Percentiles rank a stretch among this genome's conserved stretches.
These are phyloP conservation scores for Ormyrus pomaceus DNA, from an alignment of 2,888 invertebrate genomes.

Conservation along the genomic window DNA sequence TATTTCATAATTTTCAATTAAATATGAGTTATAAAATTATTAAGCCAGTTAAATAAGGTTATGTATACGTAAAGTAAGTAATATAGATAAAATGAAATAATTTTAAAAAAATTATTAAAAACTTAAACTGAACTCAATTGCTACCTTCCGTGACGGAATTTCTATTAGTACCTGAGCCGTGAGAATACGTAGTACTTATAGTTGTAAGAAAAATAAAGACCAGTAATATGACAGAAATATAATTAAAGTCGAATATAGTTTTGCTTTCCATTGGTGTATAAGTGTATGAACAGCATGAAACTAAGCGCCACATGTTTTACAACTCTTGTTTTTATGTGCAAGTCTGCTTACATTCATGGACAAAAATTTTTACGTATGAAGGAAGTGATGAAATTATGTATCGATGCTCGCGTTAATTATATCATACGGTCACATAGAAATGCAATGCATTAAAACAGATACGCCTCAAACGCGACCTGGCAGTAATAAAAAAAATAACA, in stretches of 20 bases:
- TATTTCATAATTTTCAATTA: no score
- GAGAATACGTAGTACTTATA: conserved; percentile 26
- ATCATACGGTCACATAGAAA: conserved; percentile 27
- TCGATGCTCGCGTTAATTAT: not conserved
- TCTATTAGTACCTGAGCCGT: conserved; percentile 15
- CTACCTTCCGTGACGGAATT: conserved; percentile 29
- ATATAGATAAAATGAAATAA: not conserved
- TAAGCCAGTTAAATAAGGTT: conserved; percentile 1
- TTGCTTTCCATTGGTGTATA: conserved; percentile 32
- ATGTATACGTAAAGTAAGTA: not conserved
- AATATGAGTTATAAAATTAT: not conserved
- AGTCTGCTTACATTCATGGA: conserved; percentile 25
- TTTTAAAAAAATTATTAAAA: conserved; percentile 8
- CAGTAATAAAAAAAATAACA: not conserved
- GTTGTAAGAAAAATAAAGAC: conserved; percentile 32
- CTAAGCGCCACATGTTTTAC: conserved; percentile 20
- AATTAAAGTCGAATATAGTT: conserved; percentile 23
- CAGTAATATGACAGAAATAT: conserved; percentile 23
- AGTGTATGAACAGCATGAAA: conserved; percentile 28
- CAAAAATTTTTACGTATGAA: conserved; percentile 38
- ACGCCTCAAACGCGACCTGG: not conserved
- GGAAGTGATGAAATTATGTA: conserved; percentile 9
- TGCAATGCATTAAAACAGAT: not conserved
- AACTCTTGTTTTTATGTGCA: conserved; percentile 29
- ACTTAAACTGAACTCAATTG: conserved; percentile 14